Evolutionary conservation across 2,113 vertebrate genomes (phyloP).

Genomic region (pig (Sus scrofa)): DNA sequence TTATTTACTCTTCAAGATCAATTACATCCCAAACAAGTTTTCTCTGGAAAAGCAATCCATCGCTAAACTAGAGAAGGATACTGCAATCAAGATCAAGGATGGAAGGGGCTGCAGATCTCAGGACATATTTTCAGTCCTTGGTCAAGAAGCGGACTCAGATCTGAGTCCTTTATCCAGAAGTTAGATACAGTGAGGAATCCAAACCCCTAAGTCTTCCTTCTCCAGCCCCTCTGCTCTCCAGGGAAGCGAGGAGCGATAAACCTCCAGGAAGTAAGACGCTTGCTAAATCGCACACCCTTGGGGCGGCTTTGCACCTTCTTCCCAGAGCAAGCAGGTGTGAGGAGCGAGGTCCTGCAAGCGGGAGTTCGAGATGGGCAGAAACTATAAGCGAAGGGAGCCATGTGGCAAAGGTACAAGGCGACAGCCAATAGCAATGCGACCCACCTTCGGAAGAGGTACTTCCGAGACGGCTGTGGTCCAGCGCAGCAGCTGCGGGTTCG

Average conservation of each 20-base stretch:
- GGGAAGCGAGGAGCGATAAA: neutral
- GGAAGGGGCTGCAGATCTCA: neutral
- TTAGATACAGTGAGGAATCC: neutral
- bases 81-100: slow-evolving; percentile 30
- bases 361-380: neutral
- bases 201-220: neutral
- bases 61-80: neutral
- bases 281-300: neutral
- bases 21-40: neutral
- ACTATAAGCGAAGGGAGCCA: neutral
- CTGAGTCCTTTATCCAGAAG: neutral
- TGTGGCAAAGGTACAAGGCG: neutral
- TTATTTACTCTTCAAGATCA: neutral
- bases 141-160: neutral
- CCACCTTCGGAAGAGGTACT: slow-evolving; percentile 65
- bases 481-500: neutral
- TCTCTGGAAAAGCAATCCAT: slow-evolving; percentile 26
- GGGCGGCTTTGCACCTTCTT: neutral
- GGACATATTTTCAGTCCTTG: neutral
- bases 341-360: neutral
- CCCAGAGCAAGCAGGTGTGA: neutral
- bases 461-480: neutral
- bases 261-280: neutral
- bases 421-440: neutral
- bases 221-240: neutral